phyloP scores from a whole-genome alignment of 2,888 invertebrate genomes.

The Eristalis pertinax region DNA sequence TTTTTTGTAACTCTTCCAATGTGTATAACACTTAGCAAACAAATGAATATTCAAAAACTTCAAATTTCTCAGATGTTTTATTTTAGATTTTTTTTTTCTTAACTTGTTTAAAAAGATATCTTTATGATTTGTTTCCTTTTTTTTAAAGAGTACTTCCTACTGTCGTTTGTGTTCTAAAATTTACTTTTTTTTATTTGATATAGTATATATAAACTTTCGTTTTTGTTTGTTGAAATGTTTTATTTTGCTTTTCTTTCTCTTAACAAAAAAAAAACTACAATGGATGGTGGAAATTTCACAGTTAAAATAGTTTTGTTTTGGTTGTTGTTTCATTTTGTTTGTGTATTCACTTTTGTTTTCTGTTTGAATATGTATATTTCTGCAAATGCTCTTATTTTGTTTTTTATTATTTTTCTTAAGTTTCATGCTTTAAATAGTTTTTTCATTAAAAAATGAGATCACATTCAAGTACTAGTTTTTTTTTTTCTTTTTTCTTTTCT shows the following conservation, averaged over 20 bases:
- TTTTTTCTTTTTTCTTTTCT: constrained; percentile 15
- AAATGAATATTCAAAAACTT: constrained; percentile 33
- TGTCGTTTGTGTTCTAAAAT: constrained; percentile 30
- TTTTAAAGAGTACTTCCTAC: constrained; percentile 48
- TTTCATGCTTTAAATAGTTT: constrained; percentile 66
- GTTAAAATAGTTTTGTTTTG: constrained; percentile 69
- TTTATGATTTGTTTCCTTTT: constrained; percentile 20
- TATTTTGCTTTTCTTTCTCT: constrained; percentile 26
- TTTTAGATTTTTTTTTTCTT: constrained; percentile 20
- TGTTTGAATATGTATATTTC: constrained; percentile 57
- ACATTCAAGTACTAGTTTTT: constrained; percentile 71
- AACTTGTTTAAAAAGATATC: constrained; percentile 10
- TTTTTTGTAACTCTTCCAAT: constrained; percentile 26
- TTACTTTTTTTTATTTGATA: constrained; percentile 45
- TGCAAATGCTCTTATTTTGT: constrained; percentile 35
- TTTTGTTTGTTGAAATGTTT: constrained; percentile 44
- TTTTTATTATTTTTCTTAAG: not conserved
- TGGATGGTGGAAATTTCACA: constrained; percentile 73
- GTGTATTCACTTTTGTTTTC: constrained; percentile 32
- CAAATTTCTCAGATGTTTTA: constrained; percentile 31
- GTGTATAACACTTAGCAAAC: not conserved
- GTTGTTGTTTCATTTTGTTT: constrained; percentile 43
- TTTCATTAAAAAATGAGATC: constrained; percentile 73
- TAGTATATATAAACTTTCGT: constrained; percentile 66
- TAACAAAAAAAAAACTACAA: constrained; percentile 69